Percentiles rank a stretch among this genome's conserved stretches.
Conservation (phyloP, 2,888 invertebrate species). For the Synergus gifuensis region DNA sequence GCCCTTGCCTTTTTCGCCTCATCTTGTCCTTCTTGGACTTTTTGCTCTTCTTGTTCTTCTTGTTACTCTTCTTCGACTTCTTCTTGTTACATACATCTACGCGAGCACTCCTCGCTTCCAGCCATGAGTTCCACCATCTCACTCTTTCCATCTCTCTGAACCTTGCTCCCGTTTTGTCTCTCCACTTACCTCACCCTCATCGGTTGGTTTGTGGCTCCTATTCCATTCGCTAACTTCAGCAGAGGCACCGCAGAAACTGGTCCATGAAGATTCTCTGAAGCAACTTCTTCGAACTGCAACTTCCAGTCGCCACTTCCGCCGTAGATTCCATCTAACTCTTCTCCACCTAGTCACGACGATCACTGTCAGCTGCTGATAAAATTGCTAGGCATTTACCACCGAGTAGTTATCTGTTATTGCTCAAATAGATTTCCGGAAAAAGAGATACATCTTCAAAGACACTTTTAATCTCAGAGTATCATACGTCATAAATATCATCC, state of each 20-base stretch:
- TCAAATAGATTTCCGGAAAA: not conserved
- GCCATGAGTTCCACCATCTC: not conserved
- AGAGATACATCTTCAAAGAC: not conserved
- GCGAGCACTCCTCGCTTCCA: not conserved
- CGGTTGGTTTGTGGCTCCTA: not conserved
- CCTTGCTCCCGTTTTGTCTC: constrained; percentile 12
- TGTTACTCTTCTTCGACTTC: not conserved
- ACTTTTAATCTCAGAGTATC: too few species aligned
- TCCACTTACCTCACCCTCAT: not conserved
- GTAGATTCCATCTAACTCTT: constrained; percentile 7
- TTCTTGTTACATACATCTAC: constrained; percentile 17
- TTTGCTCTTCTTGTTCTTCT: not conserved
- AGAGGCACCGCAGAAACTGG: not conserved
- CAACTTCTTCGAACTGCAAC: not conserved
- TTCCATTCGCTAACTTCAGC: not conserved
- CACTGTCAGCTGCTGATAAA: constrained; percentile 4
- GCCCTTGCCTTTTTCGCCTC: not conserved
- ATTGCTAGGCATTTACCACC: not conserved
- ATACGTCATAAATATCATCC: too few species aligned
- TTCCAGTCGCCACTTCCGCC: not conserved
- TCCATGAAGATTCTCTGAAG: not conserved
- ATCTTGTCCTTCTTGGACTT: not conserved
- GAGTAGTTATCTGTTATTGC: not conserved
- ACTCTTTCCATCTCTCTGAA: not conserved
- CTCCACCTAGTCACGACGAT: constrained; percentile 7